These are phyloP conservation scores for Embidobia sp. DNA, from an alignment of 2,888 invertebrate genomes.

Conservation along the genomic window DNA sequence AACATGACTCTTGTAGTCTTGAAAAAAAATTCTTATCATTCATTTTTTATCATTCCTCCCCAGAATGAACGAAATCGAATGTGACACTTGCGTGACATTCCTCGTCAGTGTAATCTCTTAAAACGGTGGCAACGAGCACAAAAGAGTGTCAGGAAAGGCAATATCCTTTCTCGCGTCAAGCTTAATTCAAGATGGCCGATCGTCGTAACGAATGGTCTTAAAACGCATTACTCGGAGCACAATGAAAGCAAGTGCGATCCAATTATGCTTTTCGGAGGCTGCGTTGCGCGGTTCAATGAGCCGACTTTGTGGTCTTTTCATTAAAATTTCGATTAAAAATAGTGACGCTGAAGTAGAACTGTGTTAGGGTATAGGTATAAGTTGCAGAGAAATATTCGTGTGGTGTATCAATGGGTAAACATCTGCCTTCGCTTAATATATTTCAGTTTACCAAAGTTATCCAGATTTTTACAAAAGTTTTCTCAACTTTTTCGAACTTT, in stretches of 20 bases:
- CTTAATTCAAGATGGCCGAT: slow-evolving; percentile 59
- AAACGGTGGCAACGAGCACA: slow-evolving; percentile 48
- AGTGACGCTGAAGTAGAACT: slow-evolving; percentile 2
- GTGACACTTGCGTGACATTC: slow-evolving; percentile 49
- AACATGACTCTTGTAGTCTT: neutral
- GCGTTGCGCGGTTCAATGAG: slow-evolving; percentile 27
- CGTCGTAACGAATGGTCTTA: slow-evolving; percentile 56
- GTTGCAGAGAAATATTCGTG: slow-evolving; percentile 7
- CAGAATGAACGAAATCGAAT: slow-evolving; percentile 31
- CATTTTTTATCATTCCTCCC: slow-evolving; percentile 33
- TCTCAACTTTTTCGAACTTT: no score
- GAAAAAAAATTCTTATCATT: slow-evolving; percentile 28
- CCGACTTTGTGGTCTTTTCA: slow-evolving; percentile 48
- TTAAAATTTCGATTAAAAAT: slow-evolving; percentile 52
- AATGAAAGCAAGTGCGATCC: slow-evolving; percentile 57
- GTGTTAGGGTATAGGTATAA: slow-evolving; percentile 22
- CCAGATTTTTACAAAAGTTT: no score
- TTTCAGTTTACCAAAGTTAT: no score
- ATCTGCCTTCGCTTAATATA: no score
- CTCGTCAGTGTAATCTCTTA: slow-evolving; percentile 55
- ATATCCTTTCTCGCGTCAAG: slow-evolving; percentile 47
- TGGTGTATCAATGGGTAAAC: slow-evolving; percentile 47
- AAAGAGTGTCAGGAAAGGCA: slow-evolving; percentile 48
- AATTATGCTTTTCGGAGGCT: slow-evolving; percentile 47
- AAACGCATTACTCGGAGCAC: slow-evolving; percentile 55